Conservation (phyloP, 2,797 vertebrate species). For the Rhincodon typus region DNA sequence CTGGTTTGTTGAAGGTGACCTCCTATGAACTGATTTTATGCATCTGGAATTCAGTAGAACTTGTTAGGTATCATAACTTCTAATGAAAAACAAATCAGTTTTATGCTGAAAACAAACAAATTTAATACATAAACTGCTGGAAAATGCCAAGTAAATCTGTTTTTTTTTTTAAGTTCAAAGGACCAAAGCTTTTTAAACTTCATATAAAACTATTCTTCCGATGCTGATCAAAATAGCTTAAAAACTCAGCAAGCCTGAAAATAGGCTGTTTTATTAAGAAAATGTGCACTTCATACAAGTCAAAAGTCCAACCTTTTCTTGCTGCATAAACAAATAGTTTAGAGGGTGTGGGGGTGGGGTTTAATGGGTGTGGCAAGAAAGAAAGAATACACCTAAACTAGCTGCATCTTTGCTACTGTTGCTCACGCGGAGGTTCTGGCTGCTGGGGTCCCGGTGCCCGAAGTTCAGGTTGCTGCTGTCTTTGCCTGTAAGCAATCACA, state of each 20-base stretch:
- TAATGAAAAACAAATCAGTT: not conserved
- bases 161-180: not conserved
- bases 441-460: constrained; percentile 48
- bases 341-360: too few species aligned
- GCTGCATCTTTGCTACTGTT: constrained; percentile 42
- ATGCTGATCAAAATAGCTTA: constrained; percentile 2
- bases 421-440: constrained; percentile 57
- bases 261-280: constrained; percentile 19
- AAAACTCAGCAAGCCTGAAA: constrained; percentile 20
- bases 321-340: not conserved
- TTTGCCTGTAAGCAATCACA: constrained; percentile 90
- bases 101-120: constrained; percentile 10
- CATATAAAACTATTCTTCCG: constrained; percentile 26
- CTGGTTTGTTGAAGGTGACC: not conserved
- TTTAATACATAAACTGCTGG: not conserved
- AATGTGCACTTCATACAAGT: constrained; percentile 18
- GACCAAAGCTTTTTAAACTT: not conserved
- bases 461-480: constrained; percentile 83
- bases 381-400: not conserved
- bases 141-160: not conserved
- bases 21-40: not conserved
- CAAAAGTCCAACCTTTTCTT: not conserved
- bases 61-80: not conserved
- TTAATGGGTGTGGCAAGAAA: not conserved
- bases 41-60: not conserved